Percentiles rank a stretch among this genome's conserved stretches.
Conservation (phyloP, 1,140 invertebrate genomes). For the Centruroides vittatus region DNA sequence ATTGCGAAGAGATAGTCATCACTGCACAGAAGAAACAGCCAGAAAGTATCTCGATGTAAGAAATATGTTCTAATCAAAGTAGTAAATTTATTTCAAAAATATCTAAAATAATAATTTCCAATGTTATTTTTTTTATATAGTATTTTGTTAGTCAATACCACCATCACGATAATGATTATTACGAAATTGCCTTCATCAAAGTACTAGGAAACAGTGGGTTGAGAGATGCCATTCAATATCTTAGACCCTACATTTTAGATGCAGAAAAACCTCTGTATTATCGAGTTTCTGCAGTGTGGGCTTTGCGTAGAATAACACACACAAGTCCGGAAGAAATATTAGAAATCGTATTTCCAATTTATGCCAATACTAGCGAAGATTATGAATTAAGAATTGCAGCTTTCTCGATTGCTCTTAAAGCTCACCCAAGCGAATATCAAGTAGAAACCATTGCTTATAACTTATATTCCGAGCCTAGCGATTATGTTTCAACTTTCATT, state of each 20-base stretch:
- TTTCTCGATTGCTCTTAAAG: constrained; percentile 4
- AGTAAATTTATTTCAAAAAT: background rate
- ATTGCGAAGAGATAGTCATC: background rate
- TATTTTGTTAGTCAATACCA: constrained; percentile 1
- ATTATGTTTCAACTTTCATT: constrained; percentile 10
- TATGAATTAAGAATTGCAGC: constrained; percentile 12
- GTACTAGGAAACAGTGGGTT: constrained; percentile 9
- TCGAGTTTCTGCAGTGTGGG: constrained; percentile 7
- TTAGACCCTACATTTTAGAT: constrained; percentile 7
- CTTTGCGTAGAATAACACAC: background rate
- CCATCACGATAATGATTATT: constrained; percentile 1
- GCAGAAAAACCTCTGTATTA: background rate
- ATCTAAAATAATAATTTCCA: background rate
- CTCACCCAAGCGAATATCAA: constrained; percentile 3
- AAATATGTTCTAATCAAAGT: background rate
- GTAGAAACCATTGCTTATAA: constrained; percentile 9
- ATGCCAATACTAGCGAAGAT: constrained; percentile 11
- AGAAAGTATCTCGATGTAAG: constrained; percentile 11
- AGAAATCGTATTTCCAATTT: constrained; percentile 4
- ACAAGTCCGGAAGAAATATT: background rate
- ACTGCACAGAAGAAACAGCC: constrained; percentile 2
- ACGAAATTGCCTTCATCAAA: constrained; percentile 3
- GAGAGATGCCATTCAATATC: constrained; percentile 3
- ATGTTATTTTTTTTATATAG: constrained; percentile 1
- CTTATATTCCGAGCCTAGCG: constrained; percentile 3